Conservation (phyloP, 2,113 vertebrate genomes). For the Bubo scandiacus region DNA sequence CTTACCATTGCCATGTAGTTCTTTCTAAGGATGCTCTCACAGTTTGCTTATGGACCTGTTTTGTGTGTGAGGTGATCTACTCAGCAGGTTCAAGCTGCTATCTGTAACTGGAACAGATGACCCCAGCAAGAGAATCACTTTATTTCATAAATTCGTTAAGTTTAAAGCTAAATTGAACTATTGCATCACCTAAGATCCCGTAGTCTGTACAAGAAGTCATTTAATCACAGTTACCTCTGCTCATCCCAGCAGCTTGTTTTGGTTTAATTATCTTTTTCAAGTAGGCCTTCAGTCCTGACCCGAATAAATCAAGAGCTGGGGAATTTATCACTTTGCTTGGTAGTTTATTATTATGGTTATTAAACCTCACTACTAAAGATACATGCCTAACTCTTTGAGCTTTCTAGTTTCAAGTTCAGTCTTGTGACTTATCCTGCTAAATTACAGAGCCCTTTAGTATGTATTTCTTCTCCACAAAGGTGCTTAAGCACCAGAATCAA, state of each 20-base stretch:
- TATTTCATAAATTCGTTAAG: not conserved
- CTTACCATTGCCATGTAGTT: not conserved
- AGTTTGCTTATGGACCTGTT: not conserved
- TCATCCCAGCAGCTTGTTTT: not conserved
- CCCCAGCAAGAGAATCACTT: not conserved
- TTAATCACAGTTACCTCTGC: not conserved
- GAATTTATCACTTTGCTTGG: not conserved
- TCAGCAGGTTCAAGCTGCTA: not conserved
- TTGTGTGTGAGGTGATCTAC: not conserved
- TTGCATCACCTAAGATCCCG: not conserved
- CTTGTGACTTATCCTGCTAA: not conserved
- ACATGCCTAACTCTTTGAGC: not conserved
- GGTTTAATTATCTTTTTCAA: not conserved
- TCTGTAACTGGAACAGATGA: not conserved
- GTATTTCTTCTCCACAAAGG: not conserved
- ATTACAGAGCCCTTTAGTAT: not conserved
- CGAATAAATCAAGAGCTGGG: not conserved
- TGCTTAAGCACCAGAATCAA: not conserved
- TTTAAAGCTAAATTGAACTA: not conserved
- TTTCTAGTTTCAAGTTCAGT: conserved; percentile 9
- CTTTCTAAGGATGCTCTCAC: conserved; percentile 9
- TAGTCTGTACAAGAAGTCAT: not conserved
- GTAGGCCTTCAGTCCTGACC: not conserved
- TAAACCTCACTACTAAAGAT: not conserved
- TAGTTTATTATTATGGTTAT: not conserved